These are phyloP conservation scores for Carassius carassius DNA, from an alignment of 2,113 vertebrate species.

Conservation along the genomic window DNA sequence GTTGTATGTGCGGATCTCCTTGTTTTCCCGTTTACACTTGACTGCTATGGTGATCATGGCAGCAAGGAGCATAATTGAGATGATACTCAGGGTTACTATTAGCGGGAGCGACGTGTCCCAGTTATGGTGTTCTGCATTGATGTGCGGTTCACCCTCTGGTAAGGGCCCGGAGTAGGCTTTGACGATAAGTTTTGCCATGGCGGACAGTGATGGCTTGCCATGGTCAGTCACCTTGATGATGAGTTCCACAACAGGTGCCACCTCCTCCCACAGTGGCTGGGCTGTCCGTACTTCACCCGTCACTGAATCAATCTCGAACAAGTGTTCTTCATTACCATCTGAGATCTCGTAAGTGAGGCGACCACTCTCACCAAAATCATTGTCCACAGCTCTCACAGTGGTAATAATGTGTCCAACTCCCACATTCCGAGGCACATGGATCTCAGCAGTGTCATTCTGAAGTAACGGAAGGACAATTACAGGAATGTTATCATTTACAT, in stretches of 20 bases:
- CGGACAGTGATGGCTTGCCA: conserved; percentile 92
- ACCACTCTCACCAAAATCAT: conserved; percentile 95
- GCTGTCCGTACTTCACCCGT: conserved; percentile 93
- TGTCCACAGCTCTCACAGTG: conserved; percentile 92
- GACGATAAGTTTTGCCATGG: conserved; percentile 91
- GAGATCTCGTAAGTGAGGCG: conserved; percentile 96
- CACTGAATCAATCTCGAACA: conserved; percentile 93
- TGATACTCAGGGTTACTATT: conserved; percentile 94
- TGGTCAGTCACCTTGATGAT: conserved; percentile 96
- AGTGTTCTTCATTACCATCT: conserved; percentile 93
- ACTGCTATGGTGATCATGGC: conserved; percentile 98
- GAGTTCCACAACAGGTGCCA: conserved; percentile 89
- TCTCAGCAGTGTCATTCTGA: conserved; percentile 94
- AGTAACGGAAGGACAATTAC: conserved; percentile 91
- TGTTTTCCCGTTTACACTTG: conserved; percentile 98
- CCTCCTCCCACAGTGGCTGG: conserved; percentile 94
- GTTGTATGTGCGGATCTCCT: conserved; percentile 99
- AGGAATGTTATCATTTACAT: conserved; percentile 97
- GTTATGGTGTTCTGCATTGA: conserved; percentile 89
- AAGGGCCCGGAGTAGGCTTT: conserved; percentile 89
- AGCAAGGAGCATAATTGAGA: conserved; percentile 94
- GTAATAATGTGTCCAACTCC: conserved; percentile 94
- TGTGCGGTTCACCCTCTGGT: conserved; percentile 86
- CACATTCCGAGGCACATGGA: conserved; percentile 94
- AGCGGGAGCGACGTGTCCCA: conserved; percentile 98